phyloP scores from a whole-genome alignment of 1,140 invertebrate species.

The Bombus affinis region DNA sequence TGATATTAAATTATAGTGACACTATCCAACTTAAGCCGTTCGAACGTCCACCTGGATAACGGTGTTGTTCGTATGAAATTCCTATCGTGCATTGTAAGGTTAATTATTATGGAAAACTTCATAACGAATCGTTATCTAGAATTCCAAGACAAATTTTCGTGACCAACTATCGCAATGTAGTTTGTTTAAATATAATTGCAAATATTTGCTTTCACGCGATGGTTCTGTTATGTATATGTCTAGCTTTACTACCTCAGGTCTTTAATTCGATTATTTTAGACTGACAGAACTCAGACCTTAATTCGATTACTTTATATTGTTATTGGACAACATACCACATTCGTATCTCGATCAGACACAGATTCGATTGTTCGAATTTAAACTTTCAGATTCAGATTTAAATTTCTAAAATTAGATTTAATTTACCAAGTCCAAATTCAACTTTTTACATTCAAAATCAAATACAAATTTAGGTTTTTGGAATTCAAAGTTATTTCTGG shows the following conservation, averaged over 20 bases:
- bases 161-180: neutral
- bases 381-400: too few relatives aligned
- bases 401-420: too few relatives aligned
- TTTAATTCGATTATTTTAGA: neutral
- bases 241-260: too few relatives aligned
- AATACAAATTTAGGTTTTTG: too few relatives aligned
- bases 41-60: neutral
- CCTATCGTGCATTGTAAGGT: neutral
- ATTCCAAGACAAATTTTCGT: neutral
- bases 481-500: too few relatives aligned
- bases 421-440: neutral
- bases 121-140: too few relatives aligned
- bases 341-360: too few relatives aligned
- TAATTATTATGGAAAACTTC: neutral
- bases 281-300: too few relatives aligned
- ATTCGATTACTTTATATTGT: too few relatives aligned
- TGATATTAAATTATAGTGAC: slow-evolving; percentile 17
- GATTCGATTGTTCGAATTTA: too few relatives aligned
- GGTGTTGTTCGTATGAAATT: neutral
- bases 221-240: neutral
- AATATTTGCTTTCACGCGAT: neutral
- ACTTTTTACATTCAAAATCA: neutral
- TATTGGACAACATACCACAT: too few relatives aligned
- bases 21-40: slow-evolving; percentile 3
- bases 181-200: neutral